Percentiles rank a stretch among this genome's conserved stretches.
These are phyloP conservation scores for Nomia melanderi DNA, from an alignment of 1,140 invertebrate species.

Conservation along the genomic window DNA sequence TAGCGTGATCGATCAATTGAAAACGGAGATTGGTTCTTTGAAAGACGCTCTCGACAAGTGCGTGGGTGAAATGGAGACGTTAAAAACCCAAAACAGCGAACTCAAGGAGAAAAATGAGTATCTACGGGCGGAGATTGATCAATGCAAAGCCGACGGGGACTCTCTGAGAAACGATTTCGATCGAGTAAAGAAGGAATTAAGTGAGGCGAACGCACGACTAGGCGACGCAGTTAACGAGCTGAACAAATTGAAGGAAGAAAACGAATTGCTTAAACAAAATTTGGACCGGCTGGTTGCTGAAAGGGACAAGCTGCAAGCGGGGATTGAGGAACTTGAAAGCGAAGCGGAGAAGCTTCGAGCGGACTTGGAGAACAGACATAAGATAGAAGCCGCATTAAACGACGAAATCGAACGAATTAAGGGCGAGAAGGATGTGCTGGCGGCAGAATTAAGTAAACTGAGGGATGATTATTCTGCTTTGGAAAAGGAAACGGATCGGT, in stretches of 20 bases:
- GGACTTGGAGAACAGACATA: not conserved
- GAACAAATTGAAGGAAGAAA: constrained; percentile 41
- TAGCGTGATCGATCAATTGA: constrained; percentile 30
- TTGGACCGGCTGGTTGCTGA: constrained; percentile 33
- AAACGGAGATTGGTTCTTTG: constrained; percentile 13
- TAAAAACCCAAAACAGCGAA: constrained; percentile 23
- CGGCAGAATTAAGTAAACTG: constrained; percentile 40
- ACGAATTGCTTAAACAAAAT: constrained; percentile 29
- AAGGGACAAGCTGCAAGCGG: constrained; percentile 42
- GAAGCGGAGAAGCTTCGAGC: constrained; percentile 25
- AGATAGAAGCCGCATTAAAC: not conserved
- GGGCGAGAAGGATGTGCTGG: not conserved
- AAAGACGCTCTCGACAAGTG: constrained; percentile 47
- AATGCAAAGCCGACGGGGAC: not conserved
- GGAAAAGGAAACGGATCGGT: constrained; percentile 24
- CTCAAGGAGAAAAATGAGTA: constrained; percentile 21
- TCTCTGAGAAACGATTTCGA: constrained; percentile 39
- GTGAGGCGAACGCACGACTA: constrained; percentile 37
- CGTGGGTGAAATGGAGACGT: constrained; percentile 39
- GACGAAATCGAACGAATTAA: not conserved
- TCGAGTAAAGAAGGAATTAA: constrained; percentile 20
- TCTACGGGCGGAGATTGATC: constrained; percentile 12
- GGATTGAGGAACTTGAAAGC: constrained; percentile 27
- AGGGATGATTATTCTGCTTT: constrained; percentile 35
- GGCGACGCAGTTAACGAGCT: constrained; percentile 40